Base-by-base conservation (phyloP, 2,113 vertebrate genomes). In the Hypanus sabinus region DNA sequence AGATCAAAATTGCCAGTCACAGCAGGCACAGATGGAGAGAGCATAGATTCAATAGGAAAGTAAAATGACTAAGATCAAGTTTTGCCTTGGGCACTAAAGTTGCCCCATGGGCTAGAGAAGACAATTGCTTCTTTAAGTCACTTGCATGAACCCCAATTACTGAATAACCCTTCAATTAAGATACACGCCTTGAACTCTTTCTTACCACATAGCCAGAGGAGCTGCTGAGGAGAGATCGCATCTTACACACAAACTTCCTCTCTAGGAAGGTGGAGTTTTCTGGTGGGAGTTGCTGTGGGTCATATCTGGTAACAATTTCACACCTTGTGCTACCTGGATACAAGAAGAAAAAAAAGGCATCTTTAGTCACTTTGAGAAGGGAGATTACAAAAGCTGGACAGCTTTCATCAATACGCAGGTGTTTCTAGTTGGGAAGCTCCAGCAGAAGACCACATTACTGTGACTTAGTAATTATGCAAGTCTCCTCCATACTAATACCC, bases 231-330 rank as follows among this genome's bases (percentile, higher is more conserved):
- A 93, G 68, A 10, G 90, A 93, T 22, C 90, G 65, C 90, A 93
- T 93, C 71, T 73, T 70, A n/a, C 90, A 93, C 65, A 93, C 90
- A 70, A 93, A 93, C 4, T 46, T 93, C 36, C 90, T 36, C 36
- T 93, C 90, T 14, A 93, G 33, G 68, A 93, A 93, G 36, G 68
- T 46, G 36, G 90, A 93, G 70, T 93, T 93, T 68, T 93, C 90
- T 5, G 90, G 68, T 27, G 90, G 90, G 10, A 93, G 90, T 12
- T 71, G 90, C 33, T 73, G 68, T 27, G 90, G 90, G 14, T 93
- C 90, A 4, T 71, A 93, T 0, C 90, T 93, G 18, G 3, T 36
- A 12, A 38, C 8, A 27, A 24, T 11, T 24, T 93, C 33, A 73
- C 7, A 3, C 70, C 30, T 38, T 38, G 33, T 73, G 8, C 68